Base-by-base conservation (phyloP, 2,113 vertebrate species). In the Coregonus clupeaformis region DNA sequence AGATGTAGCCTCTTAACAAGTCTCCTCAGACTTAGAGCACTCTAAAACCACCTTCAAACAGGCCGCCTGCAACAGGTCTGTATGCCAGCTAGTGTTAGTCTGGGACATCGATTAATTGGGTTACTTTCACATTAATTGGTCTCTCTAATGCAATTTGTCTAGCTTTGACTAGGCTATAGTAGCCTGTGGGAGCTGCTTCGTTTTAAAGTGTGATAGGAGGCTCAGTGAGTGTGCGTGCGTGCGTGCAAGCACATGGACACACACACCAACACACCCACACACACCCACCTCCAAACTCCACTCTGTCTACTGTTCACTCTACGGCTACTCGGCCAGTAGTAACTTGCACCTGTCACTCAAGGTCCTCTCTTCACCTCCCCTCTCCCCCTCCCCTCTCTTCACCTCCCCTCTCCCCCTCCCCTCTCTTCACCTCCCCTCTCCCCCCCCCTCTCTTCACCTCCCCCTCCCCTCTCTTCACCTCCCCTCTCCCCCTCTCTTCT, bases 1-100 rank as follows among this genome's bases (percentile, higher is more conserved):
- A 30, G 68, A 73, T 73, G 36, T 18, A 65, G 73, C 65, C 68
- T 79, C 76, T 63, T 84, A 85, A 87, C 79, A 82, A 84, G 81
- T 78, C 84, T 82, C 85, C 81, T 82, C 85, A 78, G 74, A 82
- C 70, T 9, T 45, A 59, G n/a, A 0, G 20, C 6, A n/a, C 64
- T 64, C 72, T 63, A 24, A 60, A 49, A 49, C 2, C 64, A 47
- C 72, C 42, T 13, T 13, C 74, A 18, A 63, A 73, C 62, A 3
- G 18, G 52, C 76, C 7, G 57, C 2, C 20, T 14, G 57, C 57
- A n/a, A 60, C 57, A 22, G 57, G n/a, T n/a, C 57, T 60, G 57
- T 7, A 60, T 13, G 57, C n/a, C n/a, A 9, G n/a, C 20, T 60
- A 1, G 57, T 60, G 57, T 24, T 25, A 22, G 27, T 73, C 49